Evolutionary conservation across 2,888 invertebrate genomes (phyloP), one percentile per base, ranked within the genome.

Genomic region (Pollenia amentaria): DNA sequence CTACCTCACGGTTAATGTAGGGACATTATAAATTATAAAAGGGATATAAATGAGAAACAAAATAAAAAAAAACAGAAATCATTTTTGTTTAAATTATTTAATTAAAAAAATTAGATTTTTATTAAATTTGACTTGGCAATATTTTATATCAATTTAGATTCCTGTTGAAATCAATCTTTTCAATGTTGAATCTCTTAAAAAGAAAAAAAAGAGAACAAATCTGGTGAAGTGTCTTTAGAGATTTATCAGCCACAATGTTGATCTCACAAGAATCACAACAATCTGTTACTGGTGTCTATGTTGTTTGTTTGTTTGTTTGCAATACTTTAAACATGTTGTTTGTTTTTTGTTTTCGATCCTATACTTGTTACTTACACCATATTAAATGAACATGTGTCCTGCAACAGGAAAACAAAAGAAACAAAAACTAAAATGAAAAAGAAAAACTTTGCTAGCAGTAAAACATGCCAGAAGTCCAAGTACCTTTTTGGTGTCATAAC

Each of bases 231-330:
- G 79, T 60, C 80, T 80, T 72, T 75, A 16, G 87, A 84, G 87
- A 84, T 80, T 87, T 80, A 62, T 72, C 77, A 87, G 80, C 80
- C 87, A 72, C 80, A 84, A 62, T 73, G 62, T 77, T 84, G 53
- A 60, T 84, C 87, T 76, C 82, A 82, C 46, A 83, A 79, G 86
- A 83, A 76, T 75, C 82, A 57, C 73, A 75, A 53, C 18, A 64
- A 79, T 70, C 57, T 48, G 80, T 73, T 76, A 67, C 67, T 55
- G 64, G 44, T 78, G 60, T 73, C 65, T 18, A 18, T 42, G 21
- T 11, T 76, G 18, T 62, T 18, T 38, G 64, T 29, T 69, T 57
- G 21, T 64, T 64, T 79, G 64, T 40, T 70, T 48, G 21, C 55
- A 65, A 81, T 46, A 21, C 10, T 42, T 76, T 11, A 29, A 48